phyloP scores from a whole-genome alignment of 2,888 invertebrate species.

The Agapostemon virescens region DNA sequence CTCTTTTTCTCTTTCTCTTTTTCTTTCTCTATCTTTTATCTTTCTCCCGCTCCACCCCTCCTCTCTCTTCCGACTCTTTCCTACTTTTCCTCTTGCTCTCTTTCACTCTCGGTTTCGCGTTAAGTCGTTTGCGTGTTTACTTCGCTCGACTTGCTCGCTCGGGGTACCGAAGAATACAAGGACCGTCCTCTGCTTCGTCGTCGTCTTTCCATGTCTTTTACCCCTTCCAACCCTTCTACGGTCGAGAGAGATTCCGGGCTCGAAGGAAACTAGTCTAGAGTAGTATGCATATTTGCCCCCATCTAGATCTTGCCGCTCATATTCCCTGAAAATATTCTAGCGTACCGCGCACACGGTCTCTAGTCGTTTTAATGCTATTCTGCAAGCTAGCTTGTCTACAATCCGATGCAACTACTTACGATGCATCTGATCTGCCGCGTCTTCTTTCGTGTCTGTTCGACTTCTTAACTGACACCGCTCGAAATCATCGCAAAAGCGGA shows the following conservation, averaged over 20 bases:
- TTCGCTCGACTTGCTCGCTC: conserved; percentile 60
- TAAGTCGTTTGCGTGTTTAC: conserved; percentile 54
- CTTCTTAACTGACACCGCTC: neutral
- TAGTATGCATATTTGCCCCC: neutral
- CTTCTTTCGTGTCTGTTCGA: neutral
- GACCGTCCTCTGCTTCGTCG: conserved; percentile 29
- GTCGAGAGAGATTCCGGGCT: neutral
- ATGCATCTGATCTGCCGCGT: neutral
- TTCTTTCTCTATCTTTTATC: neutral
- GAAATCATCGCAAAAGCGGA: no score
- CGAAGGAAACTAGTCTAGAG: conserved; percentile 23
- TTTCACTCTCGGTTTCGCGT: conserved; percentile 40
- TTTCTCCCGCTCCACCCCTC: no score
- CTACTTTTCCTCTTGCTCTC: neutral
- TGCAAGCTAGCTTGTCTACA: neutral
- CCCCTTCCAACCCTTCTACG: neutral
- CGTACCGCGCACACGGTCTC: neutral
- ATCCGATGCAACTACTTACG: neutral
- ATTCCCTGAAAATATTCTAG: neutral
- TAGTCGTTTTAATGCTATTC: neutral
- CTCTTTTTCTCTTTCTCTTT: neutral
- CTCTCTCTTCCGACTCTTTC: conserved; percentile 1
- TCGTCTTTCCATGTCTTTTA: conserved; percentile 21
- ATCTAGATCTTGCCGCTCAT: neutral
- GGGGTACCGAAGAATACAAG: conserved; percentile 42